Evolutionary conservation across 2,797 vertebrate species (phyloP), one percentile per base, ranked within the genome.

Genomic region (Lagorchestes hirsutus): DNA sequence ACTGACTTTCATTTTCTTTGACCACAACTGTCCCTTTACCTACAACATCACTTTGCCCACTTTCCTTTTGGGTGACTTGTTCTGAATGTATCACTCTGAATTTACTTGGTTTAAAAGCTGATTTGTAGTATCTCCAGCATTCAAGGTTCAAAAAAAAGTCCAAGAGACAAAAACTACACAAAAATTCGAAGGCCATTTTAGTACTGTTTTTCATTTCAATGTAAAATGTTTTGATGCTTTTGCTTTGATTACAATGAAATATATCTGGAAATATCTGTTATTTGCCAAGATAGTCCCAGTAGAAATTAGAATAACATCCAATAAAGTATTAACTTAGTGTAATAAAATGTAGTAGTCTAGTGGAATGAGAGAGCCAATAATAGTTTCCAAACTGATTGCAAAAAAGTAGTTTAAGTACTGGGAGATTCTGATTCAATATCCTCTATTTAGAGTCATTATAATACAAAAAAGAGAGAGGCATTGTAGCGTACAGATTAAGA

Each of bases 1-100:
- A 90, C 57, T 87, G 67, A 62, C 91, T 96, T 95, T 46, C 91
- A 93, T 97, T 96, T 96, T 92, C 62, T 56, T 94, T 93, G 67
- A 90, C 95, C 67, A 82, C 54, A 74, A 96, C 87, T 93, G 58
- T 92, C 97, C 82, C 40, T 93, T 95, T 58, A 95, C 92, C 56
- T 55, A 24, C 87, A 93, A 95, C 95, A 55, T 62, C 57, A 54
- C 12, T 90, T 93, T 82, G 40, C 22, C 40, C 31, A 13, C 11
- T 93, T 90, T 54, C 91, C 93, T 40, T 28, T 82, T 93, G 90
- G 82, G 50, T 92, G 90, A 82, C 46, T 92, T 62, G 54, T 31
- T 95, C 93, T 96, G 29, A 50, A 67, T 95, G 54, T 92, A 58
- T 50, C 59, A n/a, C 24, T 90, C 40, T 92, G 27, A 13, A 92